Evolutionary conservation across 2,888 invertebrate genomes (phyloP).

Genomic region (Apamea crenata): DNA sequence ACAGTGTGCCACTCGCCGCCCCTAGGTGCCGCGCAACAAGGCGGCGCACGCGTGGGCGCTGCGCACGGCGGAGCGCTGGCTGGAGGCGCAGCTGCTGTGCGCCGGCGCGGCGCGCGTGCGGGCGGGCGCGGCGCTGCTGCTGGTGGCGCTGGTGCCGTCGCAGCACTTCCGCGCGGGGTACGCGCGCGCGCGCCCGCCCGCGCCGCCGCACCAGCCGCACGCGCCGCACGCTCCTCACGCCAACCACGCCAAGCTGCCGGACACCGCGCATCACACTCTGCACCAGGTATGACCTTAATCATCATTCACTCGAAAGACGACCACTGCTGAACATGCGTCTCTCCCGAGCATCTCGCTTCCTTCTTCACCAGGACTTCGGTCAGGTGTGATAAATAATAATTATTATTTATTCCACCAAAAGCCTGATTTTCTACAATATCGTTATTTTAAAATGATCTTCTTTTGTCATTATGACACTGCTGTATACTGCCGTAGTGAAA

Average conservation of each 20-base stretch:
- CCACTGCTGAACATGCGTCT: too few relatives aligned
- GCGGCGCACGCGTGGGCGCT: conserved; percentile 97
- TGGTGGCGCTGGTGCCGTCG: conserved; percentile 97
- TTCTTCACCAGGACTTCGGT: neutral
- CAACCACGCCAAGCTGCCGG: conserved; percentile 82
- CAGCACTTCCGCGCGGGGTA: conserved; percentile 97
- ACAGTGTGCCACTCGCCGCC: accelerated
- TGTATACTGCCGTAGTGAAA: neutral
- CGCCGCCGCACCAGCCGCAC: conserved; percentile 89
- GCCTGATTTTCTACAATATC: neutral
- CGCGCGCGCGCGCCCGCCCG: conserved; percentile 90
- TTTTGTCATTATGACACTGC: neutral
- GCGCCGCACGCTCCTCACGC: conserved; percentile 75
- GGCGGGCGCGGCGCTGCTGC: conserved; percentile 95
- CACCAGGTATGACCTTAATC: conserved; percentile 84
- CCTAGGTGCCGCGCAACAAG: conserved; percentile 94
- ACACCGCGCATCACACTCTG: conserved; percentile 89
- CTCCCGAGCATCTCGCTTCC: neutral
- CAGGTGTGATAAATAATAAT: neutral
- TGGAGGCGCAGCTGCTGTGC: conserved; percentile 96
- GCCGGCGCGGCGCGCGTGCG: conserved; percentile 96
- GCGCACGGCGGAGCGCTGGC: conserved; percentile 97
- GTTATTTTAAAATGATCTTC: neutral
- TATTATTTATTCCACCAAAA: neutral
- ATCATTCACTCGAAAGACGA: neutral